Conservation (phyloP, 2,797 vertebrate species). For the Capromys pilorides region DNA sequence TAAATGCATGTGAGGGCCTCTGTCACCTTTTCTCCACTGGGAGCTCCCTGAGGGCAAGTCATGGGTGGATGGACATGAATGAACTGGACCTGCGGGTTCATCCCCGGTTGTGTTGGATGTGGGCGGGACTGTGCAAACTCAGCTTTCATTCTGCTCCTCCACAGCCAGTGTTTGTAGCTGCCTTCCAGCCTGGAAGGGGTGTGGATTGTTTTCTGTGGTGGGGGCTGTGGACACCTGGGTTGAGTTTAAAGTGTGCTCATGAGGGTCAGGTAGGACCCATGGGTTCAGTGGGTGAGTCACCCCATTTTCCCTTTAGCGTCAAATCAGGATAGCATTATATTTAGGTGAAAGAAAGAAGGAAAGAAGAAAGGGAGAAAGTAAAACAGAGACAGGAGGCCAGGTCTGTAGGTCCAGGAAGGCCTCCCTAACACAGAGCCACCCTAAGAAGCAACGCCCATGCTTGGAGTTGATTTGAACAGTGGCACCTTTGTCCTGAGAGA, state of each 20-base stretch:
- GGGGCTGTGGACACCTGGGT: neutral
- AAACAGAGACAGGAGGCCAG: neutral
- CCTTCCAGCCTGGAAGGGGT: neutral
- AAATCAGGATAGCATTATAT: neutral
- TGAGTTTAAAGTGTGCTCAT: neutral
- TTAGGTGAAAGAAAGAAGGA: rapidly evolving
- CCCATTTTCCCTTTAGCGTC: neutral
- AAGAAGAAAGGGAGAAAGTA: neutral
- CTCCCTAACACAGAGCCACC: neutral
- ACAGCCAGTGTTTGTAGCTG: neutral
- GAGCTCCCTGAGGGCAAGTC: neutral
- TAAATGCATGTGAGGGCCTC: neutral
- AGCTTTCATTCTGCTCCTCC: neutral
- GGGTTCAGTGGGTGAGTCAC: neutral
- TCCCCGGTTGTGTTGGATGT: neutral
- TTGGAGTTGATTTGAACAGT: neutral
- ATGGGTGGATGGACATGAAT: neutral
- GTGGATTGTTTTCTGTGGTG: neutral
- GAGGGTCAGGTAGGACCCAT: neutral
- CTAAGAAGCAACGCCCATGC: neutral
- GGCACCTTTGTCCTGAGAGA: neutral
- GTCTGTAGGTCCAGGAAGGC: neutral
- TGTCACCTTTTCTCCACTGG: neutral
- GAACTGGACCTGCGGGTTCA: neutral
- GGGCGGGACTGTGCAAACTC: rapidly evolving